Evolutionary conservation across 2,888 invertebrate species (phyloP).

Genomic region (Meganola albula): DNA sequence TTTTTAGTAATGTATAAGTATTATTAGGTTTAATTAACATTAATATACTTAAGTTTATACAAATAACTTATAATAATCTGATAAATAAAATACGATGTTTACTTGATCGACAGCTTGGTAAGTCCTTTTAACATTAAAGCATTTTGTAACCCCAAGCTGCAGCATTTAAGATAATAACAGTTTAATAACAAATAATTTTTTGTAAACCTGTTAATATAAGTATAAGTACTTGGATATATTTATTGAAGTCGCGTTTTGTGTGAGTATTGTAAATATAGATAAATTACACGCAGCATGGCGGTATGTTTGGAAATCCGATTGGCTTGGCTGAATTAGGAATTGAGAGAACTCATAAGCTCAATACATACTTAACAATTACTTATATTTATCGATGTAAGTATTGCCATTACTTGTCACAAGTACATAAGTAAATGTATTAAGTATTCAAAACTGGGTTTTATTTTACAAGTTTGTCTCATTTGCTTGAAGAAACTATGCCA

Average conservation of each 20-base stretch:
- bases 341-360: conserved; percentile 72
- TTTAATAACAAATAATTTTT: too few species aligned
- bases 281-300: conserved; percentile 37
- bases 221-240: too few species aligned
- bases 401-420: conserved; percentile 69
- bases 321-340: conserved; percentile 71
- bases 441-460: conserved; percentile 30
- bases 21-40: too few species aligned
- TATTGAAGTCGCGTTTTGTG: conserved; percentile 29
- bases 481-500: conserved; percentile 21
- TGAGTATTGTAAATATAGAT: conserved; percentile 41
- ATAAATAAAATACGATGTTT: too few species aligned
- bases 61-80: too few species aligned
- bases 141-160: too few species aligned
- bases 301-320: conserved; percentile 38
- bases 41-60: too few species aligned
- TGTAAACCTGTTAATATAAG: too few species aligned
- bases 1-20: too few species aligned
- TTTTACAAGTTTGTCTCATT: conserved; percentile 24
- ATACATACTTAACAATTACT: conserved; percentile 55
- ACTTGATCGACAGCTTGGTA: too few species aligned
- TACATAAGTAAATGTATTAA: conserved; percentile 64
- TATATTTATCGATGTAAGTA: conserved; percentile 53
- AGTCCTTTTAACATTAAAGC: too few species aligned
- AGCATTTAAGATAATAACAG: too few species aligned